Evolutionary conservation across 2,113 vertebrate genomes (phyloP).

Genomic region (Chitala chitala): DNA sequence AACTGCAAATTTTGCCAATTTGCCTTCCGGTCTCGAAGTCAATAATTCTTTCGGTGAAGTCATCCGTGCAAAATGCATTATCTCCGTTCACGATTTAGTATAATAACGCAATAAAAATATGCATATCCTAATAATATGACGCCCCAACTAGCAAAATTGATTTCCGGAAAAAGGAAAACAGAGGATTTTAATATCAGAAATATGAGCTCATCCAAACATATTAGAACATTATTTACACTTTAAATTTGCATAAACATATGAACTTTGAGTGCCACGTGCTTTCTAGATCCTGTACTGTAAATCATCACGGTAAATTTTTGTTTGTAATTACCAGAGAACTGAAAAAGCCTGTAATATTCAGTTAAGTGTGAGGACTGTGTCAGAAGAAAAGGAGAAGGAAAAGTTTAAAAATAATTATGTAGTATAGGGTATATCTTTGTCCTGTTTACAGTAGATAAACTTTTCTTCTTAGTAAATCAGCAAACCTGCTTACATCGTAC

Average conservation of each 20-base stretch:
- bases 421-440: no score
- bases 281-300: background rate
- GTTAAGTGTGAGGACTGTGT: no score
- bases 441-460: background rate
- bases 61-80: slow-evolving; percentile 9
- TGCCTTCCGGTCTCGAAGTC: background rate
- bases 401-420: no score
- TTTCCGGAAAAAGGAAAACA: background rate
- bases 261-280: background rate
- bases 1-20: background rate
- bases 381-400: no score
- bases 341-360: no score
- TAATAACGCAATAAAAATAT: slow-evolving; percentile 5
- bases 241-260: background rate
- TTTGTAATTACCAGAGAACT: background rate
- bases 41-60: background rate
- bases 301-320: background rate
- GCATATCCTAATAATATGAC: background rate
- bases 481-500: background rate
- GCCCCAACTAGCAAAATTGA: background rate
- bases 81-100: background rate
- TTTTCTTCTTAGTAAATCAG: background rate
- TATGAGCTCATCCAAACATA: background rate
- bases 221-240: background rate
- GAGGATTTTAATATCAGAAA: background rate